These are phyloP conservation scores for Drosophila tripunctata DNA, from an alignment of 2,888 invertebrate genomes.

Conservation along the genomic window DNA sequence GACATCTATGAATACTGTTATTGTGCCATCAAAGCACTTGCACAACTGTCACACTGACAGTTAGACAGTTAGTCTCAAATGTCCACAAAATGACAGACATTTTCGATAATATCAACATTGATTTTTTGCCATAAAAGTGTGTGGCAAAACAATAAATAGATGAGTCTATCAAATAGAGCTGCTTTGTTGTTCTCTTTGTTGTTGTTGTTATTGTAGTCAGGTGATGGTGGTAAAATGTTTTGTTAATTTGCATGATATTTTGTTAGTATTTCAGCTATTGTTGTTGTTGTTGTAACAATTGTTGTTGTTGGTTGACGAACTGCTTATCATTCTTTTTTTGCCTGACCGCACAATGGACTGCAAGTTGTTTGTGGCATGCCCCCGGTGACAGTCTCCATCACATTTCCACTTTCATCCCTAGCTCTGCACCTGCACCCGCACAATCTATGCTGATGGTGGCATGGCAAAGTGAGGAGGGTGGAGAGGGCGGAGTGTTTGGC, in stretches of 20 bases:
- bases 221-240: slow-evolving; percentile 20
- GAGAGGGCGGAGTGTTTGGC: neutral
- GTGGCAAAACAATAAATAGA: slow-evolving; percentile 1
- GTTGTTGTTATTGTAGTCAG: slow-evolving; percentile 13
- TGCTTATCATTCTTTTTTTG: slow-evolving; percentile 53
- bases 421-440: slow-evolving; percentile 24
- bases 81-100: slow-evolving; percentile 41
- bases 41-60: slow-evolving; percentile 29
- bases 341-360: slow-evolving; percentile 46
- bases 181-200: neutral
- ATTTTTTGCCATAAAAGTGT: slow-evolving; percentile 20
- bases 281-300: slow-evolving; percentile 12
- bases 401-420: neutral
- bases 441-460: slow-evolving; percentile 21
- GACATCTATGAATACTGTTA: slow-evolving; percentile 26
- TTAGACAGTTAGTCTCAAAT: slow-evolving; percentile 24
- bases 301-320: slow-evolving; percentile 27
- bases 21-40: slow-evolving; percentile 28
- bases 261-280: neutral
- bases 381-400: slow-evolving; percentile 25
- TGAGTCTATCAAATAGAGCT: neutral
- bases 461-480: neutral
- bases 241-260: slow-evolving; percentile 45
- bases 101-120: slow-evolving; percentile 33
- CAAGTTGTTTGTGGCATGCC: slow-evolving; percentile 6